Conservation (phyloP, 2,113 vertebrate genomes). For the Gasterosteus aculeatus region DNA sequence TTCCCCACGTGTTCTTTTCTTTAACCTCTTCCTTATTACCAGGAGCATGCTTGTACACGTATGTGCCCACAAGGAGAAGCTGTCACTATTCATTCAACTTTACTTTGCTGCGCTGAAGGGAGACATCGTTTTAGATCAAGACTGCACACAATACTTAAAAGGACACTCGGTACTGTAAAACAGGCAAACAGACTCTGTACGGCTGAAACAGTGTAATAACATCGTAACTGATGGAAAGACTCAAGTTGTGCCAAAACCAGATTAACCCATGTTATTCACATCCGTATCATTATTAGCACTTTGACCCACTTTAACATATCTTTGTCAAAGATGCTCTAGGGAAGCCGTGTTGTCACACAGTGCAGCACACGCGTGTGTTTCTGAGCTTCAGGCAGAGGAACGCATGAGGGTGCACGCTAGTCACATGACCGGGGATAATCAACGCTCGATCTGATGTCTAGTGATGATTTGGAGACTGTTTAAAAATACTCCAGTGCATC, state of each 20-base stretch:
- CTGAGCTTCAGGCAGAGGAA: slow-evolving; percentile 1
- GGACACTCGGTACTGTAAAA: neutral
- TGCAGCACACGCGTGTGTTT: neutral
- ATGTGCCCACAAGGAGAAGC: slow-evolving; percentile 18
- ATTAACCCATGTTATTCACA: neutral
- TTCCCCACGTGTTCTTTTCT: neutral
- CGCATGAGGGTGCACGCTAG: neutral
- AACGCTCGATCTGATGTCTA: neutral
- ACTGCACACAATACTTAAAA: neutral
- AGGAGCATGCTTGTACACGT: neutral
- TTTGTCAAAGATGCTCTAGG: slow-evolving; percentile 2
- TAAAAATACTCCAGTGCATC: neutral
- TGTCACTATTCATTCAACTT: neutral
- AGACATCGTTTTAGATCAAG: neutral
- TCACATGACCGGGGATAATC: neutral
- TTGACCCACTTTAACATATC: neutral
- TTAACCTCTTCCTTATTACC: neutral
- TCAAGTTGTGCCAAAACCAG: neutral
- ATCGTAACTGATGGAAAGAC: neutral
- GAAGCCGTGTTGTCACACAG: neutral
- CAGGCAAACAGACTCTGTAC: neutral
- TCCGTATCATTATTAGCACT: neutral
- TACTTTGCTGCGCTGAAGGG: slow-evolving; percentile 3
- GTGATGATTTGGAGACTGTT: neutral
- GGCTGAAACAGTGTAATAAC: neutral